phyloP scores from a whole-genome alignment of 2,888 invertebrate species.

The Neoascia interrupta region DNA sequence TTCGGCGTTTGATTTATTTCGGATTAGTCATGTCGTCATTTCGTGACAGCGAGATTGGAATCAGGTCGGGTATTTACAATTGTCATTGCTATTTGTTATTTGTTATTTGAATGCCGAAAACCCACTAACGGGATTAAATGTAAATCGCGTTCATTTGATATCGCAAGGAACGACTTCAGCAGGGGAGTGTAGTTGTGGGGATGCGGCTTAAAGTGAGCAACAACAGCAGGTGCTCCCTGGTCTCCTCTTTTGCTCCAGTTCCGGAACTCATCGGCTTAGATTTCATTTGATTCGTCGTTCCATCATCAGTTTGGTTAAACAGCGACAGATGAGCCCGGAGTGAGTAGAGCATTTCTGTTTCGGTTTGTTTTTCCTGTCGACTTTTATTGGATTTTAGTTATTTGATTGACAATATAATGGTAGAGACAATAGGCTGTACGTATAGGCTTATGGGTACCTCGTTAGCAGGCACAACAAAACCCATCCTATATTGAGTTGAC shows the following conservation, averaged over 20 bases:
- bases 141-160: constrained; percentile 63
- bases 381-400: constrained; percentile 44
- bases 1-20: constrained; percentile 61
- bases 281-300: constrained; percentile 14
- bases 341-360: not conserved
- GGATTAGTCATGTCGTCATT: constrained; percentile 66
- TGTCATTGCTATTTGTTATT: constrained; percentile 52
- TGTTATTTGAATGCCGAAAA: constrained; percentile 40
- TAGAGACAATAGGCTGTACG: constrained; percentile 30
- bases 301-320: constrained; percentile 8
- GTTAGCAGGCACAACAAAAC: constrained; percentile 31
- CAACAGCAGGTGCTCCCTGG: no score
- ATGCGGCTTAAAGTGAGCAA: no score
- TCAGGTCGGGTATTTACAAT: constrained; percentile 51
- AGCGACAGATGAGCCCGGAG: not conserved
- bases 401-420: constrained; percentile 46
- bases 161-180: no score
- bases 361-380: not conserved
- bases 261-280: constrained; percentile 13
- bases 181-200: no score
- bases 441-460: no score
- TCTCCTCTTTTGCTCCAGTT: not conserved
- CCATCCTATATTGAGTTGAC: constrained; percentile 29
- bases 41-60: constrained; percentile 61
- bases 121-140: constrained; percentile 63